Conservation (phyloP, 2,888 invertebrate genomes). For the Sialis fuliginosa region DNA sequence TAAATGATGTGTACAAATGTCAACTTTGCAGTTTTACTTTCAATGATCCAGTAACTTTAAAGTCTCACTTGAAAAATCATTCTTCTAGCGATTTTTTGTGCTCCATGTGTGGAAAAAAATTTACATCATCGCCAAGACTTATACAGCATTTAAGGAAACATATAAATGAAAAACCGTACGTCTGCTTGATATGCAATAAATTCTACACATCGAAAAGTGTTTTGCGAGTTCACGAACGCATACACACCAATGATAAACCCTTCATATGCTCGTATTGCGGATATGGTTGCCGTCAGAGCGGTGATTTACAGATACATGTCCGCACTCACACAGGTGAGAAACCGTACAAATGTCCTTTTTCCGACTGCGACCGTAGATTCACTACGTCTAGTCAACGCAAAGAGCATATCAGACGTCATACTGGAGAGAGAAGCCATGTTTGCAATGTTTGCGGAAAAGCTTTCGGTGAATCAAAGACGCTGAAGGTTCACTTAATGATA, state of each 20-base stretch:
- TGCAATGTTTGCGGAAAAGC: background rate
- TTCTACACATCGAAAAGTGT: background rate
- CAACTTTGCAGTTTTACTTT: too few relatives aligned
- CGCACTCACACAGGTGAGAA: slow-evolving; percentile 6
- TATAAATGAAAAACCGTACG: background rate
- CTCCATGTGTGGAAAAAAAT: background rate
- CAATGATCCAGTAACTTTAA: too few relatives aligned
- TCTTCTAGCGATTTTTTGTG: background rate
- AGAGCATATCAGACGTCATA: background rate
- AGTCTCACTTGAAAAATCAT: too few relatives aligned
- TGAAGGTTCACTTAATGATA: background rate
- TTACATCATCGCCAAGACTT: background rate
- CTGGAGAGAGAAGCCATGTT: background rate
- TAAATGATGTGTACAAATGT: too few relatives aligned
- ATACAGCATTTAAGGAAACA: background rate
- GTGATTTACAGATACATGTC: slow-evolving; percentile 1
- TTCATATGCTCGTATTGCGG: slow-evolving; percentile 3
- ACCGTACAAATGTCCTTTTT: slow-evolving; percentile 5
- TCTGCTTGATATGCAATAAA: background rate
- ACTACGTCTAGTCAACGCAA: background rate
- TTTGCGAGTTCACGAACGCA: background rate
- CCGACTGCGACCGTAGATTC: background rate
- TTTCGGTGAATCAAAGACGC: background rate
- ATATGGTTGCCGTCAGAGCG: background rate
- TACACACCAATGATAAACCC: slow-evolving; percentile 2